Base-by-base conservation (phyloP, 2,113 vertebrate genomes). In the Mesitornis unicolor region DNA sequence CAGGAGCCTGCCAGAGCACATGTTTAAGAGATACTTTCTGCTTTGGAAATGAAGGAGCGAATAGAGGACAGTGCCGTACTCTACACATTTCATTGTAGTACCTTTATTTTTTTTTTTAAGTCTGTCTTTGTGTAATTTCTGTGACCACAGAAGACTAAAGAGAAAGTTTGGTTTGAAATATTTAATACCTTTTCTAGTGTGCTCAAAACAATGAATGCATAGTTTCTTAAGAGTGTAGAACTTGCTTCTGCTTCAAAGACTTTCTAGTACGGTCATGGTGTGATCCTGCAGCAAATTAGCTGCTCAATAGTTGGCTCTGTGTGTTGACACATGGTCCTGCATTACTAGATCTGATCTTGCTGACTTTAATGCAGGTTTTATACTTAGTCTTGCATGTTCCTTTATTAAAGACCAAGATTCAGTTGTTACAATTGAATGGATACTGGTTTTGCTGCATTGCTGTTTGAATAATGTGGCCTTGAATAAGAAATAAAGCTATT, bases 251-350 rank as follows among this genome's bases (percentile, higher is more conserved):
- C 48, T 80, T 70, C 28, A 15, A 35, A 57, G 15, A 40, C 20
- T 80, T 89, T 79, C 35, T 45, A 8, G 57, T 18, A 3, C 9
- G 29, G 13, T 35, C 0, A 0, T 54, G 56, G 4, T 45, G 6
- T 38, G 40, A 21, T 84, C 21, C 54, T 76, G n/a, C n/a, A 83
- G 50, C 42, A 88, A 48, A 54, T 57, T 17, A 73, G 28, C 26
- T 33, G 12, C 7, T 35, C 60, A 51, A 16, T 14, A 29, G 19
- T 24, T 56, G 35, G 13, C n/a, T 73, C 5, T 42, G 16, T 60
- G 38, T 57, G 33, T 70, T 75, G 6, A 7, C 31, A 45, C 36
- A 10, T 1, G 5, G 45, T 60, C 10, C 33, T 40, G 18, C 18
- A 17, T 28, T 59, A 43, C 29, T 68, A 36, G 29, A 47, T 54